These are phyloP conservation scores for Parus major DNA, from an alignment of 2,113 vertebrate species.

Conservation along the genomic window DNA sequence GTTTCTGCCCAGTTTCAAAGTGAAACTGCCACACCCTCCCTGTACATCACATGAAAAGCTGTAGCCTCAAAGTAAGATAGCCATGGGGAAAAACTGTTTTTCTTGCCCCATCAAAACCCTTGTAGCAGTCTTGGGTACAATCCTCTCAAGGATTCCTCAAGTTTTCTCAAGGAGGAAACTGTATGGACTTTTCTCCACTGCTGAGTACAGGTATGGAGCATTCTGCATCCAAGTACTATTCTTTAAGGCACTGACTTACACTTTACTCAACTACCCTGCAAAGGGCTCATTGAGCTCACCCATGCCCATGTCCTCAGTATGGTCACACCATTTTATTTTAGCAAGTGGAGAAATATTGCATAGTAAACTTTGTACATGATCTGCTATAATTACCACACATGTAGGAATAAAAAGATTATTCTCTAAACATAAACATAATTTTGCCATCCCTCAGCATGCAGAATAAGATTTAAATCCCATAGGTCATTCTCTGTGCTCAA, in stretches of 20 bases:
- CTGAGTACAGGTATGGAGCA: accelerated
- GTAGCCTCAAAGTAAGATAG: neutral
- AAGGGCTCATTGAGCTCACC: neutral
- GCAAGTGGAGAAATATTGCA: neutral
- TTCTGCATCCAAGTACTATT: neutral
- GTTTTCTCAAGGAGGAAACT: neutral
- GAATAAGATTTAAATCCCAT: neutral
- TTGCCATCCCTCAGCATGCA: neutral
- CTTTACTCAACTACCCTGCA: neutral
- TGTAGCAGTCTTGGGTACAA: neutral
- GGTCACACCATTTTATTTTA: neutral
- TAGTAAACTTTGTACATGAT: too few relatives aligned
- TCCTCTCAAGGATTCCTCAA: neutral
- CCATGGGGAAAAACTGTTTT: neutral
- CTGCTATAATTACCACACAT: neutral
- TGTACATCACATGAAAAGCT: neutral
- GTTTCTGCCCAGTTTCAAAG: too few relatives aligned
- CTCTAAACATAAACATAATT: neutral
- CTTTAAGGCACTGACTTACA: neutral
- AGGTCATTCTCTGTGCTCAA: neutral
- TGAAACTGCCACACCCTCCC: neutral
- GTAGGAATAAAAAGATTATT: neutral
- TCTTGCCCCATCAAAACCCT: neutral
- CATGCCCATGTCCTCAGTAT: too few relatives aligned
- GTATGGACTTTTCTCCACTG: neutral